Base-by-base conservation (phyloP, 2,888 invertebrate species). In the Dysmachus trigonus region DNA sequence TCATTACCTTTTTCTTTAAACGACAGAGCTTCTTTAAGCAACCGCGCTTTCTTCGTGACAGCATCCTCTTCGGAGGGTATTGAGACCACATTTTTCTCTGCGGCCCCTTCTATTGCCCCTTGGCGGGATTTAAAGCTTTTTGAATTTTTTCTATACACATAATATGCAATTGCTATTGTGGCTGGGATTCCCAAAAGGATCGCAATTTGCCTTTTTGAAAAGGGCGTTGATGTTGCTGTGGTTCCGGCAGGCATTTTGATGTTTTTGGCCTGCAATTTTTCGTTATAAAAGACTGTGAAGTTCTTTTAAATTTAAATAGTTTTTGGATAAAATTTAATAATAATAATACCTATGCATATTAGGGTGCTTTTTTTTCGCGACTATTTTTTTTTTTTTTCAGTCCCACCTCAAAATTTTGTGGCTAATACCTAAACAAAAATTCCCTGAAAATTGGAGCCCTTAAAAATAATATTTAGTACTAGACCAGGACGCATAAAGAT, bases 1-100 rank as follows among this genome's bases (percentile, higher is more conserved):
- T 94, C 94, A 92, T 99, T 99, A 86, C 99, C 99, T 92, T 96
- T 95, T 88, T 95, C 95, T 93, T 98, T 99, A 88, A 96, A 94
- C 89, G 95, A 94, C 91, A 95, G 95, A 1, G 98, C 97, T 89
- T 94, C 94, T 90, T 96, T 94, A 86, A 96, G 93, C 27, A 95
- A 95, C 15, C 62, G 22, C 13, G 33, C 62, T 62, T n/a, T 33
- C 18, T 31, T 81, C 31, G 53, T 62, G 2, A 15, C 53, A 0
- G 8, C 33, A 81, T 53, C 35, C 22, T 53, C 81, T 51, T 93
- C 93, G 88, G 95, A 93, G 0, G 27, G 13, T 7, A 22, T 62
- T 30, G 95, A 95, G 88, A 94, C 93, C 0, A 94, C 93, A 88
- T 93, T 94, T 90, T 93, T 94, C 91, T 93, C 93, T 85, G 92